phyloP scores from a whole-genome alignment of 2,888 invertebrate genomes.

The Lampropteryx suffumata region DNA sequence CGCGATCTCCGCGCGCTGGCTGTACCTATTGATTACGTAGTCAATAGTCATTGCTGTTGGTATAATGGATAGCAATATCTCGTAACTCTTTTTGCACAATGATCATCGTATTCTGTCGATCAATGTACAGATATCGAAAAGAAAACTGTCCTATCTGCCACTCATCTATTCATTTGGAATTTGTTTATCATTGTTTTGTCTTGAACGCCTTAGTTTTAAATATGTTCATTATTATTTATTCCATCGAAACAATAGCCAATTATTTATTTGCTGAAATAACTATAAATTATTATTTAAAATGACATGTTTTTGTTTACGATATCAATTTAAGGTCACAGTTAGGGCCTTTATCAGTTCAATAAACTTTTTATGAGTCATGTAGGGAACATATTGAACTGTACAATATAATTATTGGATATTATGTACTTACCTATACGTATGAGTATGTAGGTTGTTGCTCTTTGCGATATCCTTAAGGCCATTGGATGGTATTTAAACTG shows the following conservation, averaged over 20 bases:
- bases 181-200: neutral
- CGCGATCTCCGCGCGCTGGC: constrained; percentile 30
- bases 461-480: constrained; percentile 33
- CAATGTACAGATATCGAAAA: constrained; percentile 1
- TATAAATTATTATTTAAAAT: constrained; percentile 34
- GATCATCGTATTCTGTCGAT: constrained; percentile 9
- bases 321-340: constrained; percentile 49
- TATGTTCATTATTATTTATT: neutral
- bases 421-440: neutral
- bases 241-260: constrained; percentile 17
- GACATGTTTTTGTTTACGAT: constrained; percentile 38
- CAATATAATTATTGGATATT: constrained; percentile 27
- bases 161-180: neutral
- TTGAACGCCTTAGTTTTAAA: neutral
- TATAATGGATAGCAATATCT: constrained; percentile 1
- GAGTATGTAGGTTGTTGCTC: constrained; percentile 29
- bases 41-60: constrained; percentile 34
- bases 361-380: constrained; percentile 53
- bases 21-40: constrained; percentile 39
- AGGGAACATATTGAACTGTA: constrained; percentile 40
- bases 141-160: neutral
- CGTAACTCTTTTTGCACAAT: constrained; percentile 8
- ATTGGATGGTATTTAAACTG: constrained; percentile 21
- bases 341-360: constrained; percentile 55
- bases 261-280: constrained; percentile 23